These are phyloP conservation scores for Gadus chalcogrammus DNA, from an alignment of 2,113 vertebrate species.

Conservation along the genomic window DNA sequence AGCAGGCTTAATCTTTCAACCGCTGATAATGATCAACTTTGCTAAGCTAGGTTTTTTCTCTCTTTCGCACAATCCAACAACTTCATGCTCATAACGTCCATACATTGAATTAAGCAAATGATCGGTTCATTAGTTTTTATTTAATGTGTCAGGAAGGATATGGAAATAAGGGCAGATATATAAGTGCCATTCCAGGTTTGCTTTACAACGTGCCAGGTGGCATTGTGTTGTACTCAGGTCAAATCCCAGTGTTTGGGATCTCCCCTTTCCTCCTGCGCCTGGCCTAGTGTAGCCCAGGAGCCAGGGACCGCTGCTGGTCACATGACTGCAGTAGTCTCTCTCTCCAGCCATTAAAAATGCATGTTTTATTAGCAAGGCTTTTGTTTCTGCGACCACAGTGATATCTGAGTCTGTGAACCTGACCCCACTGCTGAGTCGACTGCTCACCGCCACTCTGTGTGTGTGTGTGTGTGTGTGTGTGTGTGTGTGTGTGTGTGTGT, in stretches of 20 bases:
- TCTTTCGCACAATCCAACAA: no score
- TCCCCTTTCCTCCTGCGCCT: constrained; percentile 1
- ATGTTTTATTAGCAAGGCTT: constrained; percentile 64
- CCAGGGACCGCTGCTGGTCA: constrained; percentile 14
- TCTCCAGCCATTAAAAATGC: constrained; percentile 45
- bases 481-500: constrained; percentile 13
- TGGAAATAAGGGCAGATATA: no score
- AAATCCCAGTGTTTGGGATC: neutral
- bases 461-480: constrained; percentile 9
- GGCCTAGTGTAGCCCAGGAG: neutral
- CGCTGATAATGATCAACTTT: no score
- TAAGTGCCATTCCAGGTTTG: no score
- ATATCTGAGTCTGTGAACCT: constrained; percentile 41
- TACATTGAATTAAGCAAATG: no score
- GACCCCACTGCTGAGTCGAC: constrained; percentile 52
- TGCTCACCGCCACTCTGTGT: constrained; percentile 18
- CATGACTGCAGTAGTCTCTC: constrained; percentile 20
- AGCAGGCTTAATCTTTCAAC: no score
- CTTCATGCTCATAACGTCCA: no score
- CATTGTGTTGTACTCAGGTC: neutral
- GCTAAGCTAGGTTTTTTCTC: no score
- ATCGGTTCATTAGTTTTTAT: no score
- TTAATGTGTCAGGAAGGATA: no score
- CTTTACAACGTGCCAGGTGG: no score
- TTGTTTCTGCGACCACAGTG: constrained; percentile 52